These are phyloP conservation scores for Drosophila parthenogenetica DNA, from an alignment of 2,888 invertebrate species.

Conservation along the genomic window DNA sequence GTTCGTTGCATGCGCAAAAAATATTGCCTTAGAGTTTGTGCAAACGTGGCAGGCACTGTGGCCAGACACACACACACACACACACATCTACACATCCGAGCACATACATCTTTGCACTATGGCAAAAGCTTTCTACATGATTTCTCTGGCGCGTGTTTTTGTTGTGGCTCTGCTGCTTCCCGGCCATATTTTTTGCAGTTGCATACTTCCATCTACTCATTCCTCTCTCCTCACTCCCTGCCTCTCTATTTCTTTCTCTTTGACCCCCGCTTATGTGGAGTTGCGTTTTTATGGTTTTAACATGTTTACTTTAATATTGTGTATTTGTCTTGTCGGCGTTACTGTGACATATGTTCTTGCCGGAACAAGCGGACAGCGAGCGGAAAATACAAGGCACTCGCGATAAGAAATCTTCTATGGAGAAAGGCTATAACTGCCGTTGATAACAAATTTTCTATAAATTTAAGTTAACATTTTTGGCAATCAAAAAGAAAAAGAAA, in stretches of 20 bases:
- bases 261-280: conserved; percentile 54
- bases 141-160: conserved; percentile 68
- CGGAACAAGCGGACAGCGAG: conserved; percentile 14
- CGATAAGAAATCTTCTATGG: not conserved
- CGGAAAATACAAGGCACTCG: conserved; percentile 2
- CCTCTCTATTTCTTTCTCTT: not conserved
- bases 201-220: not conserved
- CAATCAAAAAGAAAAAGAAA: too few species aligned
- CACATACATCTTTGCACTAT: conserved; percentile 10
- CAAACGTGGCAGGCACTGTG: conserved; percentile 46
- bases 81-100: conserved; percentile 10
- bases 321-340: conserved; percentile 77
- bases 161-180: conserved; percentile 46
- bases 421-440: conserved; percentile 1
- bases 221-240: not conserved
- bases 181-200: conserved; percentile 58
- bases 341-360: conserved; percentile 69
- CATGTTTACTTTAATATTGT: conserved; percentile 81
- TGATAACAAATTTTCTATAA: not conserved
- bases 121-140: conserved; percentile 70
- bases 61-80: conserved; percentile 31
- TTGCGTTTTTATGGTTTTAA: conserved; percentile 79
- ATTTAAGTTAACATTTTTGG: too few species aligned
- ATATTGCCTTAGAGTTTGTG: conserved; percentile 73
- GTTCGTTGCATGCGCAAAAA: conserved; percentile 65